phyloP scores from a whole-genome alignment of 2,797 vertebrate genomes.

The Kryptolebias ocellatus region DNA sequence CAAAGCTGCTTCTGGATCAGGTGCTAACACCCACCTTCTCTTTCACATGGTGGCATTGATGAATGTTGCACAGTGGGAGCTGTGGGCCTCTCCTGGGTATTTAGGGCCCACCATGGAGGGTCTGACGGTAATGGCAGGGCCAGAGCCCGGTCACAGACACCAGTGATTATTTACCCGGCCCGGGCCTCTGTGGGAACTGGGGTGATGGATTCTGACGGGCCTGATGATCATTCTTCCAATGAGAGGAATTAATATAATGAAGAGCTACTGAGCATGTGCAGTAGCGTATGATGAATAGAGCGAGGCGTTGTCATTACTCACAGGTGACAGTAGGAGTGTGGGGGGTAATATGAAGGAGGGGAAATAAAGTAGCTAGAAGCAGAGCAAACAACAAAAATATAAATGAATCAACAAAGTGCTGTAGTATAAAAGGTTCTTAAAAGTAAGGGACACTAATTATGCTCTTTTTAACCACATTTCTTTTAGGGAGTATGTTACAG shows the following conservation, averaged over 20 bases:
- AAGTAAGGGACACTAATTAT: slow-evolving; percentile 20
- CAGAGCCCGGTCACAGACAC: slow-evolving; percentile 68
- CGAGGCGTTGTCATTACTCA: slow-evolving; percentile 82
- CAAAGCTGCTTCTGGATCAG: slow-evolving; percentile 36
- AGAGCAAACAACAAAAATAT: slow-evolving; percentile 12
- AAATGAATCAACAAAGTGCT: background rate
- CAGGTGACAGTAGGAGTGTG: slow-evolving; percentile 73
- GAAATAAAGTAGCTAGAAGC: slow-evolving; percentile 14
- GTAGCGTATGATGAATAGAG: slow-evolving; percentile 81
- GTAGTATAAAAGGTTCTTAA: slow-evolving; percentile 5
- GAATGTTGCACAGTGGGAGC: slow-evolving; percentile 79
- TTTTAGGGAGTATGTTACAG: background rate
- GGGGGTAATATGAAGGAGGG: slow-evolving; percentile 41
- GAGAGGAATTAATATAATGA: slow-evolving; percentile 95
- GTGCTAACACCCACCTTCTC: slow-evolving; percentile 14
- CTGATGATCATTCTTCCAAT: slow-evolving; percentile 95
- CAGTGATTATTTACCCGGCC: slow-evolving; percentile 77
- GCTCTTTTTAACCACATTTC: slow-evolving; percentile 1
- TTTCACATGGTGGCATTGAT: slow-evolving; percentile 82
- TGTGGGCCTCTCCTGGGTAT: slow-evolving; percentile 74
- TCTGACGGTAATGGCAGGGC: slow-evolving; percentile 43
- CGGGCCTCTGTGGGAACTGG: slow-evolving; percentile 80
- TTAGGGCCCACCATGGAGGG: slow-evolving; percentile 76
- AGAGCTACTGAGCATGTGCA: slow-evolving; percentile 82
- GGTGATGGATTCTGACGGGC: slow-evolving; percentile 89